Evolutionary conservation across 2,113 vertebrate species (phyloP).

Genomic region (Mungos mungo): DNA sequence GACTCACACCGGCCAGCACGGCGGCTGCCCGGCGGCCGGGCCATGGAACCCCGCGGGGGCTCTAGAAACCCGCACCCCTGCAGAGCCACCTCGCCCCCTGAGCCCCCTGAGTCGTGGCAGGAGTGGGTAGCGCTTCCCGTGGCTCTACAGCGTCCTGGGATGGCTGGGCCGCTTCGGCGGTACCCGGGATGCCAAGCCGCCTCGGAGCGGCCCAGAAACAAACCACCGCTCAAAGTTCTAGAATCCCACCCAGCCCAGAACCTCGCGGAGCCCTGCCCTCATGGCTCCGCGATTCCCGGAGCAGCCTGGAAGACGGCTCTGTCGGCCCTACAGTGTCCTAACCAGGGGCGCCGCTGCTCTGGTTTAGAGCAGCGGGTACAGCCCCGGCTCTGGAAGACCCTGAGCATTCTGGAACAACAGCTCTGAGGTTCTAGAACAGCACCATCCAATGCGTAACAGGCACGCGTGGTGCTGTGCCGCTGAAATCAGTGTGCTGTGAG

Average conservation of each 20-base stretch:
- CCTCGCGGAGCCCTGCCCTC: too few relatives aligned
- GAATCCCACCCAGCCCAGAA: neutral
- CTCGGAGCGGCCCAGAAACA: neutral
- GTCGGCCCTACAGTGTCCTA: neutral
- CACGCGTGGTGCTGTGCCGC: rapidly evolving
- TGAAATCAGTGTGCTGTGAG: neutral
- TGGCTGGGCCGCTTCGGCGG: too few relatives aligned
- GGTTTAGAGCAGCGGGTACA: neutral
- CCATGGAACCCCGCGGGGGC: too few relatives aligned
- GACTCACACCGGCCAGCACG: too few relatives aligned
- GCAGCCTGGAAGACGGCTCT: neutral
- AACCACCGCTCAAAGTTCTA: neutral
- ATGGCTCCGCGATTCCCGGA: neutral
- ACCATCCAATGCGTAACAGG: neutral
- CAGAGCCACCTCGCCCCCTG: neutral
- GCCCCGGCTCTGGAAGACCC: neutral
- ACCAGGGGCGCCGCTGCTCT: too few relatives aligned
- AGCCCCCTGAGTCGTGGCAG: rapidly evolving
- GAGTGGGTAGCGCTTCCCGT: rapidly evolving
- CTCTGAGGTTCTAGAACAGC: neutral
- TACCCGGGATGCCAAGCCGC: neutral
- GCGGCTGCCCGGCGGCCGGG: neutral
- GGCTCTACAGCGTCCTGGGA: neutral
- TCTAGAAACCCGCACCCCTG: neutral
- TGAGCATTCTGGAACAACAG: neutral